Percentiles rank a stretch among this genome's conserved stretches.
Conservation (phyloP, 2,797 vertebrate genomes). For the Falco naumanni region DNA sequence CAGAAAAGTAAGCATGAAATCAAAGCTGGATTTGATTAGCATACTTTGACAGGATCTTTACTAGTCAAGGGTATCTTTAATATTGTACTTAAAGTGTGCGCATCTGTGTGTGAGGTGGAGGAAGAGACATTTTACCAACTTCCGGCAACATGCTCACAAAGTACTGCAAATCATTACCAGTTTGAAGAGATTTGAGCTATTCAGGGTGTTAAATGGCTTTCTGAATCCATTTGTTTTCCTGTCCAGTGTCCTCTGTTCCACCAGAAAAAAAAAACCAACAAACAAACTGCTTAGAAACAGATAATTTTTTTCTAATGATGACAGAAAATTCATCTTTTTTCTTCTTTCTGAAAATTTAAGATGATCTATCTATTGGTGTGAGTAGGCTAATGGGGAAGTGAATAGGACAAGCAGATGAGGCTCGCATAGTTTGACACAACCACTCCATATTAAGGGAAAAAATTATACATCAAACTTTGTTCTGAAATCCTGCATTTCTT, state of each 20-base stretch:
- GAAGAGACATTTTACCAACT: background rate
- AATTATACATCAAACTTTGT: background rate
- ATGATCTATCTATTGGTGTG: background rate
- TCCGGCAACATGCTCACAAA: background rate
- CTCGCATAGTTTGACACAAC: background rate
- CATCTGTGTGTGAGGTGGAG: background rate
- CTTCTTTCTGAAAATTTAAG: background rate
- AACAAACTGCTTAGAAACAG: background rate
- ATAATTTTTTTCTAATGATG: background rate
- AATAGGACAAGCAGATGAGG: background rate
- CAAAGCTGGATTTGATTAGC: constrained; percentile 74
- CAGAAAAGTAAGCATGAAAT: constrained; percentile 73
- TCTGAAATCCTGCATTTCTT: background rate
- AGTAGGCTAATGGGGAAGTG: background rate
- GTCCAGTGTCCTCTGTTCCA: background rate
- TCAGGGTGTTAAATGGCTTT: background rate
- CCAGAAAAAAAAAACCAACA: background rate
- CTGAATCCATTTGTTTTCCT: background rate
- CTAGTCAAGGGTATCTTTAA: constrained; percentile 8
- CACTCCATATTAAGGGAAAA: background rate
- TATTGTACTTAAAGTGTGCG: constrained; percentile 1
- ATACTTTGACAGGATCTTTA: constrained; percentile 66
- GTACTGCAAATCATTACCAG: background rate
- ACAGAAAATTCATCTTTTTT: background rate
- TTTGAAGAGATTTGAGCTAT: background rate